Evolutionary conservation across 1,140 invertebrate species (phyloP).

Genomic region (Nixonia krombeini): DNA sequence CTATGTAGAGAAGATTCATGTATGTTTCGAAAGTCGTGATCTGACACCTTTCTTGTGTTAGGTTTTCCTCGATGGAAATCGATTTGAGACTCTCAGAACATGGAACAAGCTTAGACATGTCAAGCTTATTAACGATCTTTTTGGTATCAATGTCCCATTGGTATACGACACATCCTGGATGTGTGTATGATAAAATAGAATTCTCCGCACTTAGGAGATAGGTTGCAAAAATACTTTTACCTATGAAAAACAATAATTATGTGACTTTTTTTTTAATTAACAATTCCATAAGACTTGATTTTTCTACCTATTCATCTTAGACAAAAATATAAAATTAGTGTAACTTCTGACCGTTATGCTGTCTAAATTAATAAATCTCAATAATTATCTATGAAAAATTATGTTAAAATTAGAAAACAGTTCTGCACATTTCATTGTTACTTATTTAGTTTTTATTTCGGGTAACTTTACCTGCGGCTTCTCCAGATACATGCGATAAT

Average conservation of each 20-base stretch:
- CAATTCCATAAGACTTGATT: too few relatives aligned
- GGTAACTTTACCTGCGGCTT: conserved; percentile 45
- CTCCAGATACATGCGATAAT: conserved; percentile 49
- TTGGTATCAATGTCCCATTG: conserved; percentile 83
- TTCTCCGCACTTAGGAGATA: conserved; percentile 69
- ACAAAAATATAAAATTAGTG: too few relatives aligned
- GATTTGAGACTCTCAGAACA: conserved; percentile 93
- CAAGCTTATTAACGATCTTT: conserved; percentile 83
- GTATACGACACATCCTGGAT: conserved; percentile 85
- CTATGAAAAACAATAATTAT: conserved; percentile 13
- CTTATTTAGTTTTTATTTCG: too few relatives aligned
- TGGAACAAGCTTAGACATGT: conserved; percentile 92
- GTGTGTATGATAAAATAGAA: conserved; percentile 84
- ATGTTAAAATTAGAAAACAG: too few relatives aligned
- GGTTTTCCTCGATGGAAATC: conserved; percentile 90
- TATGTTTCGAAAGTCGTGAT: conserved; percentile 84
- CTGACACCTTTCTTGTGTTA: conserved; percentile 84
- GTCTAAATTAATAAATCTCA: too few relatives aligned
- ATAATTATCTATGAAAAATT: too few relatives aligned
- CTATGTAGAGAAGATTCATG: conserved; percentile 84
- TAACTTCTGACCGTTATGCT: too few relatives aligned
- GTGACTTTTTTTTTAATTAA: too few relatives aligned
- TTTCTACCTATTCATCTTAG: too few relatives aligned
- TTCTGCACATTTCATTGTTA: too few relatives aligned
- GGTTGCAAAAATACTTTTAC: conserved; percentile 65